A percentile compares a stretch with the other conserved stretches of the same genome.
phyloP scores from a whole-genome alignment of 2,113 vertebrate genomes.

The Scomber colias region DNA sequence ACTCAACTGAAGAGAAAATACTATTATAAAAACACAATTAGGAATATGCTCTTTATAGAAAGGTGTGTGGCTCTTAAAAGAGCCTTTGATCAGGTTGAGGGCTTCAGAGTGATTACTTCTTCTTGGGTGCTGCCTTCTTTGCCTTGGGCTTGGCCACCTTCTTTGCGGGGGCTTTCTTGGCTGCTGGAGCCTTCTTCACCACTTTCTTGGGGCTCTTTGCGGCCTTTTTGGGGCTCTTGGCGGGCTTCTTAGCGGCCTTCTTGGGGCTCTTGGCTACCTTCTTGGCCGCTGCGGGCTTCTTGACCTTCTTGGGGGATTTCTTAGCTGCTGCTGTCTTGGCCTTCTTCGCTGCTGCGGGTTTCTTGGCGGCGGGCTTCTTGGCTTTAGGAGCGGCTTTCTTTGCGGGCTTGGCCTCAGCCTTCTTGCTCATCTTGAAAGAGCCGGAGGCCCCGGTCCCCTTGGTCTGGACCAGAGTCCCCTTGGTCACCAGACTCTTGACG shows the following conservation, averaged over 20 bases:
- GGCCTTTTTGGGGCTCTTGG: background rate
- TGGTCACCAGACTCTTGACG: too few species aligned
- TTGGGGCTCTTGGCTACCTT: background rate
- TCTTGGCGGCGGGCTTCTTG: background rate
- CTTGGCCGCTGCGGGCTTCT: background rate
- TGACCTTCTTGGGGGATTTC: background rate
- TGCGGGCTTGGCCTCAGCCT: too few species aligned
- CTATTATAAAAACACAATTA: too few species aligned
- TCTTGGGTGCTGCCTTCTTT: conserved; percentile 12
- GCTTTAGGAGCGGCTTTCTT: background rate
- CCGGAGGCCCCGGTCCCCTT: too few species aligned
- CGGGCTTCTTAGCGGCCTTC: conserved; percentile 3
- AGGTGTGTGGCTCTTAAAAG: conserved; percentile 15
- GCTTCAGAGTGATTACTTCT: background rate
- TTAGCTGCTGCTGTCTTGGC: background rate
- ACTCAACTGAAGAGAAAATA: too few species aligned
- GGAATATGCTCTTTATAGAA: background rate
- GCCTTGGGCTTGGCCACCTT: background rate
- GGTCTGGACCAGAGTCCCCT: too few species aligned
- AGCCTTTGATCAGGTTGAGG: background rate
- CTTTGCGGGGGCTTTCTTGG: background rate
- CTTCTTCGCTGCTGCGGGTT: background rate
- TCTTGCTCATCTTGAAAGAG: too few species aligned
- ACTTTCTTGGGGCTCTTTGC: background rate
- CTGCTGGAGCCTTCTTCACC: background rate